Evolutionary conservation across 2,797 vertebrate genomes (phyloP), one percentile per base, ranked within the genome.

Genomic region (Sebastolobus alascanus): DNA sequence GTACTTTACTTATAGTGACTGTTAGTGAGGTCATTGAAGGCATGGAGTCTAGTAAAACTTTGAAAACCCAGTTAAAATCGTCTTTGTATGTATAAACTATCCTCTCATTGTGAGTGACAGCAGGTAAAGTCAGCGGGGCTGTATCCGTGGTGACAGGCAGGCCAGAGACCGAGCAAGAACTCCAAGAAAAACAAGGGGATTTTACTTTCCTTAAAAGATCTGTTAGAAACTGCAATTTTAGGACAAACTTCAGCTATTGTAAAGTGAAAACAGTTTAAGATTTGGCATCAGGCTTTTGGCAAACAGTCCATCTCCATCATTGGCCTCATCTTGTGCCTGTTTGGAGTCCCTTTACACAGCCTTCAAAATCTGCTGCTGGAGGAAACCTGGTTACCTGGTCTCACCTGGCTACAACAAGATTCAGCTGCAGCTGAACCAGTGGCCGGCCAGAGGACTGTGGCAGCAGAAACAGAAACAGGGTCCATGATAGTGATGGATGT

Each of bases 341-440:
- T 33, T 67, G 16, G 3, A 35, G 35, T 83, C 70, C 54, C 38
- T 73, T 52, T 61, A 37, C 69, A 11, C n/a, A 46, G 63, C 61
- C 38, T 65, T 68, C 61, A 80, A 61, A 54, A 77, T 55, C 75
- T 77, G 75, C 88, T 38, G 16, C 81, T 89, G 60, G 78, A 75
- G 67, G 56, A 83, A 78, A 83, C 67, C 68, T 11, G 68, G 58
- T 35, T 77, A 72, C 33, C 56, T 59, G 33, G 27, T 75, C 83
- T 70, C 74, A 65, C 50, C 64, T 73, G 82, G 65, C 66, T 46
- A 40, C 27, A 56, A 54, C 63, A 75, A 50, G 40, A 29, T 60
- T 67, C 68, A 82, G 79, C 56, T 76, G 46, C 79, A 69, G 79
- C 67, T 73, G 60, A 77, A 58, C 31, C 40, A 68, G 66, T 25